Conservation (phyloP, 1,140 invertebrate species). For the Drosophila varians region DNA sequence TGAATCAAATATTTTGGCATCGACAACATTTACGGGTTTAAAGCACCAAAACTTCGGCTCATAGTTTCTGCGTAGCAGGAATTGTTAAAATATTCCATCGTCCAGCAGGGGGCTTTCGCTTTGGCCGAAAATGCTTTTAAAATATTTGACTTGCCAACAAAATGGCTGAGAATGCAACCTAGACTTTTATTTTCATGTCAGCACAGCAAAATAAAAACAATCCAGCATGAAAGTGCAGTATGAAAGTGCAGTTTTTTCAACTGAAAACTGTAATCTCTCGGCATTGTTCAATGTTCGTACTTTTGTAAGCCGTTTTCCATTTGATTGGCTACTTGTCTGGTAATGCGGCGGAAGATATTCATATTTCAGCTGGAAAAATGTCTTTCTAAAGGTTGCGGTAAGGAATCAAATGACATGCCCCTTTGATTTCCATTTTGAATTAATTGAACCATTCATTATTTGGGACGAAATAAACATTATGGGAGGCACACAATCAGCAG, state of each 20-base stretch:
- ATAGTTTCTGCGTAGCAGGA: neutral
- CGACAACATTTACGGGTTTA: constrained; percentile 7
- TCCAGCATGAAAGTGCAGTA: neutral
- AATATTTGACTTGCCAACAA: constrained; percentile 16
- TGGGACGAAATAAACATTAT: constrained; percentile 43
- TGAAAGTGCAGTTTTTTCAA: constrained; percentile 12
- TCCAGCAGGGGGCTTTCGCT: neutral
- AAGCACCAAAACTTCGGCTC: neutral
- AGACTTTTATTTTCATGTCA: constrained; percentile 4
- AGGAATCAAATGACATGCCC: neutral
- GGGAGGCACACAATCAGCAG: constrained; percentile 48
- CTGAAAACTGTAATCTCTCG: neutral
- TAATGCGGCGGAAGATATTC: neutral
- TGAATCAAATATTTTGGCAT: constrained; percentile 28
- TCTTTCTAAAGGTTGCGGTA: neutral
- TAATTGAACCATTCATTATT: constrained; percentile 46
- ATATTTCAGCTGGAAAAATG: neutral
- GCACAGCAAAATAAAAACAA: neutral
- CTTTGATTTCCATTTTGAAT: constrained; percentile 35
- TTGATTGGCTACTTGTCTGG: constrained; percentile 17
- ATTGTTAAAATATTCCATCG: constrained; percentile 7
- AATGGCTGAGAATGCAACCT: constrained; percentile 28
- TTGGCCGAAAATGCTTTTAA: constrained; percentile 28
- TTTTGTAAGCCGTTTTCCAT: neutral
- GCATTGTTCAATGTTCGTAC: neutral